A percentile compares a stretch with the other conserved stretches of the same genome.
Evolutionary conservation across 92 coral and sea anemone genomes (phyloP).

Genomic region (Phenganax stokvisi): DNA sequence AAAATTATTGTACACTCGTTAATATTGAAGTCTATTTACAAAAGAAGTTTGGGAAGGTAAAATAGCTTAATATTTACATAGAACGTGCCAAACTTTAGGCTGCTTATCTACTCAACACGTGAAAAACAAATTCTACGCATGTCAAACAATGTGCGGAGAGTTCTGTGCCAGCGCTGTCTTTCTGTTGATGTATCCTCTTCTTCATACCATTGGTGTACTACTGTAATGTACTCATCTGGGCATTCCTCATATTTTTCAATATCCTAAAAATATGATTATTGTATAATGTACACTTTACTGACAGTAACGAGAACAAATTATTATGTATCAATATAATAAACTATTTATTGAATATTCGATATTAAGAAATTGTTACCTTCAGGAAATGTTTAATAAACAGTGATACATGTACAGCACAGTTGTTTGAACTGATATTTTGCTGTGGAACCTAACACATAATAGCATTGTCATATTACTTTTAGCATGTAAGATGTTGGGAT

Average conservation of each 20-base stretch:
- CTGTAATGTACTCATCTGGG: slow-evolving; percentile 42
- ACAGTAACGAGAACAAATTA: not conserved
- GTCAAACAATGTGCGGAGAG: not conserved
- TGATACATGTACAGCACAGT: slow-evolving; percentile 52
- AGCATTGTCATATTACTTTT: not conserved
- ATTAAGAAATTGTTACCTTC: slow-evolving; percentile 35
- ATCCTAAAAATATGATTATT: slow-evolving; percentile 28
- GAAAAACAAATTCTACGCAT: not conserved
- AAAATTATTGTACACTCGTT: not conserved
- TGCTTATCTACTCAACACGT: not conserved
- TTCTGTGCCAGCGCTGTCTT: slow-evolving; percentile 30
- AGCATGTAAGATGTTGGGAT: not conserved
- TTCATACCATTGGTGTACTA: slow-evolving; percentile 49
- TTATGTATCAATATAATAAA: too few species aligned
- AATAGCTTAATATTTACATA: not conserved
- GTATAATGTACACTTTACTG: not conserved
- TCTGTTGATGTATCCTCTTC: slow-evolving; percentile 45
- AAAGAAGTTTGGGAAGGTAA: not conserved
- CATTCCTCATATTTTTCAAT: slow-evolving; percentile 46
- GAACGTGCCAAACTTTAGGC: not conserved
- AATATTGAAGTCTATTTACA: not conserved
- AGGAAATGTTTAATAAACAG: slow-evolving; percentile 52
- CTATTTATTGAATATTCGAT: too few species aligned
- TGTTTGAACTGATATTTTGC: slow-evolving; percentile 45
- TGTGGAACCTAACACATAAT: slow-evolving; percentile 37